Base-by-base conservation (phyloP, 2,113 vertebrate genomes). In the Oncorhynchus kisutch region DNA sequence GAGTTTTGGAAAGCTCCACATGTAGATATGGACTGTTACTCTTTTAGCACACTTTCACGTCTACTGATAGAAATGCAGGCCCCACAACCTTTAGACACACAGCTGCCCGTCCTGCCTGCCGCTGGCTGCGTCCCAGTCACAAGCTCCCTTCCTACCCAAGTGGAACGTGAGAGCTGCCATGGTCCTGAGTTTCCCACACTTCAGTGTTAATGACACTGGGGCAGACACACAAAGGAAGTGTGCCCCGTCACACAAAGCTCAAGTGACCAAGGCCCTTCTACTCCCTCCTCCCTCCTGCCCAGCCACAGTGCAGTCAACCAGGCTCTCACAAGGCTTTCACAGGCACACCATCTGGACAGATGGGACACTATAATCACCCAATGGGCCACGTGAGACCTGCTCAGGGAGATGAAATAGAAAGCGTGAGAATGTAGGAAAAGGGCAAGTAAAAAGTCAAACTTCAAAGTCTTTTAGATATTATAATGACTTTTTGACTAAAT, bases 121-220 rank as follows among this genome's bases (percentile, higher is more conserved):
- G 27, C 62, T 83, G 81, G 78, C 85, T 84, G 79, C 78, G 82
- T 87, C 89, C 90, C 82, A 73, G 90, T 91, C 91, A 91, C 91
- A 91, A 87, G 80, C 90, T 91, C 88, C 84, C 78, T 81, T 86
- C 84, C 87, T 86, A 84, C 81, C 81, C 79, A 83, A 77, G 85
- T 76, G 86, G 86, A 91, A 92, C 87, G 92, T 94, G 92, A 90
- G 93, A 94, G 92, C 92, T 78, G 70, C 75, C 72, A 65, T 75
- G 86, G 74, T 84, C 78, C 81, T 69, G 71, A 82, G 90, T 90
- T 94, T 94, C 93, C 93, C 93, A 94, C 92, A 94, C 92, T 91
- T 89, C 81, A 87, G 85, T 83, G 88, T 87, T 88, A 90, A 91
- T 89, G 87, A 91, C 90, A 87, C 80, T 76, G 82, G 89, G 86